Conservation (phyloP, 2,797 vertebrate species). For the Spinibarbus caldwelli region DNA sequence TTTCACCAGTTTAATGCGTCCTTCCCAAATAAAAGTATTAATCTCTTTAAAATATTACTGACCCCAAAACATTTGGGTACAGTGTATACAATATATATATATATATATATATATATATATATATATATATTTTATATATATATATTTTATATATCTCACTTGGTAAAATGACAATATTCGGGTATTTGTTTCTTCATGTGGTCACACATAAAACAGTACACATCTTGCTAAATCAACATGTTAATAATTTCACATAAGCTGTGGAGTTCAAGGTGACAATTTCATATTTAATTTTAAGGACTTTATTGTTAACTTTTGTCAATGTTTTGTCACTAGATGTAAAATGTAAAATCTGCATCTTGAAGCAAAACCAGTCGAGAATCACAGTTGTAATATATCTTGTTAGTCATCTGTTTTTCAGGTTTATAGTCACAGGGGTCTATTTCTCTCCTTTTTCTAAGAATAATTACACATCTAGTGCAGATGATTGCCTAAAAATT, state of each 20-base stretch:
- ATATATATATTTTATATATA: too few species aligned
- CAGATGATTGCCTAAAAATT: slow-evolving; percentile 25
- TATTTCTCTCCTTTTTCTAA: slow-evolving; percentile 7
- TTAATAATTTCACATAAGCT: not conserved
- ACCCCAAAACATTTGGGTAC: too few species aligned
- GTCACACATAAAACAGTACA: too few species aligned
- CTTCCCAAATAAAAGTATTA: too few species aligned
- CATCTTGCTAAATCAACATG: not conserved
- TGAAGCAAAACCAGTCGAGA: not conserved
- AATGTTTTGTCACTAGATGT: not conserved
- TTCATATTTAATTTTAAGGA: not conserved
- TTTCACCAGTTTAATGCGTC: too few species aligned
- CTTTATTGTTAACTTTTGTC: not conserved
- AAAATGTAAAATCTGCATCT: not conserved
- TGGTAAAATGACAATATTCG: too few species aligned
- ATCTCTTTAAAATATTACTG: too few species aligned
- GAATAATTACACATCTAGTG: slow-evolving; percentile 19
- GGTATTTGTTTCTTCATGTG: too few species aligned
- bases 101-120: too few species aligned
- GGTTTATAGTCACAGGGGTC: slow-evolving; percentile 12
- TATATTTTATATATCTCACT: too few species aligned
- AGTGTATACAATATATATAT: too few species aligned
- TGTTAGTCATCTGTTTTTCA: slow-evolving; percentile 1
- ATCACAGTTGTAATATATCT: slow-evolving; percentile 6
- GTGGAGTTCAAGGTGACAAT: not conserved